These are phyloP conservation scores for Phyllotreta cruciferae DNA, from an alignment of 2,888 invertebrate genomes.

Conservation along the genomic window DNA sequence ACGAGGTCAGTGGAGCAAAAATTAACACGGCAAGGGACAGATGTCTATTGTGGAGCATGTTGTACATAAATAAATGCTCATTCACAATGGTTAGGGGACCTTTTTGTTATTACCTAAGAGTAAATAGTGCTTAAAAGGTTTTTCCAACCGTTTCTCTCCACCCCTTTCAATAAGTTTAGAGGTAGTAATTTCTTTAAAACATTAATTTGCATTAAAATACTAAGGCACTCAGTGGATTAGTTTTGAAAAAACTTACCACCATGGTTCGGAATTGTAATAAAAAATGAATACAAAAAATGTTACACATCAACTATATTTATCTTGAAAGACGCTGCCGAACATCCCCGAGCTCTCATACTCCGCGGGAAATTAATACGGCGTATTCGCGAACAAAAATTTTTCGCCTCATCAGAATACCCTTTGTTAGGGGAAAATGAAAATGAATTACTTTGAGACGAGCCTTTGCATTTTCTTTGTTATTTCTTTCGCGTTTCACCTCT, in stretches of 20 bases:
- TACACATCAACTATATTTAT: not conserved
- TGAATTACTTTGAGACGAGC: conserved; percentile 4
- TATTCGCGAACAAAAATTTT: conserved; percentile 5
- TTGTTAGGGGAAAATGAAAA: conserved; percentile 12
- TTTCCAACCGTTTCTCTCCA: not conserved
- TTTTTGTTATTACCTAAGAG: conserved; percentile 1
- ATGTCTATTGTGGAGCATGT: conserved; percentile 17
- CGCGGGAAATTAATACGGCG: conserved; percentile 9
- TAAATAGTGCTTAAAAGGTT: conserved; percentile 13
- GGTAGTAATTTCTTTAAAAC: too few species aligned
- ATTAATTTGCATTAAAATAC: too few species aligned
- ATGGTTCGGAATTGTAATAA: too few species aligned
- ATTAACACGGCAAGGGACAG: conserved; percentile 12
- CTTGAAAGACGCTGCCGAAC: not conserved
- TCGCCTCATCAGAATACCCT: conserved; percentile 12
- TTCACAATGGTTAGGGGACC: conserved; percentile 9
- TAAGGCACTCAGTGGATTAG: too few species aligned
- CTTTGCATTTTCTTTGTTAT: conserved; percentile 2
- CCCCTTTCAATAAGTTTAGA: too few species aligned
- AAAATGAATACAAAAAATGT: too few species aligned
- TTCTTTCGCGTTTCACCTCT: conserved; percentile 4
- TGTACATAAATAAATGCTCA: conserved; percentile 16
- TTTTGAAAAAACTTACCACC: too few species aligned
- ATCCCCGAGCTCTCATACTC: not conserved
- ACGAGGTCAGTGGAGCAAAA: conserved; percentile 12